Evolutionary conservation across 2,113 vertebrate species (phyloP), one percentile per base, ranked within the genome.

Genomic region (Gulo gulo): DNA sequence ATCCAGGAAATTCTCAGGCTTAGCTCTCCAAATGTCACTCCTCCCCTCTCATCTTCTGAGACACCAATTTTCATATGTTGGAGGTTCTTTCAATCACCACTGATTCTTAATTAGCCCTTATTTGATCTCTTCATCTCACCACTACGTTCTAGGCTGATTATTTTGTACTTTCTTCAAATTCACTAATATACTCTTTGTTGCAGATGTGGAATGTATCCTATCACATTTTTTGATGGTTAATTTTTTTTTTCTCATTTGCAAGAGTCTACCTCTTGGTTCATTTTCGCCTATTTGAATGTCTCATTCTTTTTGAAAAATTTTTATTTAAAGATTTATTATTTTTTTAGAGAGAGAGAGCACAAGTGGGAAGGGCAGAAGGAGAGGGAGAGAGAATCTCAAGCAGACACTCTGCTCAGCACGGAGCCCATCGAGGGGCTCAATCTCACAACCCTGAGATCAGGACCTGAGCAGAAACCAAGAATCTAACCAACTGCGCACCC

Each of bases 111-210:
- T 86, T 63, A 29, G 7, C 45, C 31, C 26, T 89, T 78, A n/a
- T 91, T 91, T 80, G 61, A 87, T 88, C n/a, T 84, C 13, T 81
- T 91, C 57, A 61, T 85, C 26, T 91, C 57, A 61, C 45, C n/a
- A 9, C 39, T 91, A 36, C 21, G 23, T 88, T 91, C 36, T 52
- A 93, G 45, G 57, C 36, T 67, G 50, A 92, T 79, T 83, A 52
- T 87, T 91, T 93, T 36, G 45, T 15, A 63, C 21, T 74, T 24
- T 91, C 91, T 94, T 94, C 59, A 82, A 80, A 88, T 65, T 94
- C 88, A 85, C 78, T 71, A 86, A 20, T 67, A 83, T 24, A 24
- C 12, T n/a, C 67, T 90, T 65, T 52, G 45, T 15, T 85, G 95
- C 81, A 42, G 26, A 82, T 91, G 61, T 92, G 74, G n/a, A 82